These are phyloP conservation scores for Pandemis corylana DNA, from an alignment of 2,888 invertebrate species.

Conservation along the genomic window DNA sequence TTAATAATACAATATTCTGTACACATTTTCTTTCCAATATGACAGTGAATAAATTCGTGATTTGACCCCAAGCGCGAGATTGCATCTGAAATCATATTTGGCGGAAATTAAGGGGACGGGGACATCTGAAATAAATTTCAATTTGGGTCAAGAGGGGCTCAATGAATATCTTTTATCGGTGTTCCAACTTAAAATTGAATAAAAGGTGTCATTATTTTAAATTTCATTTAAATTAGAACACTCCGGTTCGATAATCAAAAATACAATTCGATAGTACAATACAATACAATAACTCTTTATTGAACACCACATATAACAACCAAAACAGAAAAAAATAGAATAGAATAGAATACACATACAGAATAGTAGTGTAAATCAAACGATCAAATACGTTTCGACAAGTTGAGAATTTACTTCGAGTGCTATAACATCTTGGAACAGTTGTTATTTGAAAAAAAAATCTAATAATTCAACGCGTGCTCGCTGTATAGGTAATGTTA, in stretches of 20 bases:
- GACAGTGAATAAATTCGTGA: conserved; percentile 52
- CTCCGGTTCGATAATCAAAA: too few species aligned
- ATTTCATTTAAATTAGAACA: conserved; percentile 23
- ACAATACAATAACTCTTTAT: too few species aligned
- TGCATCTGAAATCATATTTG: conserved; percentile 79
- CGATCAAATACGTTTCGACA: too few species aligned
- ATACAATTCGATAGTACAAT: too few species aligned
- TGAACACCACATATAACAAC: too few species aligned
- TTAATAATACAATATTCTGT: background rate
- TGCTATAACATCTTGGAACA: too few species aligned
- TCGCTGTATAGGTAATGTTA: background rate
- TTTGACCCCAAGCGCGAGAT: conserved; percentile 74
- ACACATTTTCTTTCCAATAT: conserved; percentile 16
- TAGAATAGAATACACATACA: too few species aligned
- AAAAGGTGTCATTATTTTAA: conserved; percentile 39
- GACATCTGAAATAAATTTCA: conserved; percentile 77
- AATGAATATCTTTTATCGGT: conserved; percentile 48
- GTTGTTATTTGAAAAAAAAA: too few species aligned
- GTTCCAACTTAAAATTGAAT: conserved; percentile 33
- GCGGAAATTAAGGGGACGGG: conserved; percentile 78
- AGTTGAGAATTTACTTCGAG: too few species aligned
- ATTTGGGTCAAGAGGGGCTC: conserved; percentile 71
- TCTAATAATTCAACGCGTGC: background rate
- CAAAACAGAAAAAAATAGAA: too few species aligned
- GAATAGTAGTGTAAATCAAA: too few species aligned